phyloP scores from a whole-genome alignment of 2,797 vertebrate species.

The Semotilus atromaculatus region DNA sequence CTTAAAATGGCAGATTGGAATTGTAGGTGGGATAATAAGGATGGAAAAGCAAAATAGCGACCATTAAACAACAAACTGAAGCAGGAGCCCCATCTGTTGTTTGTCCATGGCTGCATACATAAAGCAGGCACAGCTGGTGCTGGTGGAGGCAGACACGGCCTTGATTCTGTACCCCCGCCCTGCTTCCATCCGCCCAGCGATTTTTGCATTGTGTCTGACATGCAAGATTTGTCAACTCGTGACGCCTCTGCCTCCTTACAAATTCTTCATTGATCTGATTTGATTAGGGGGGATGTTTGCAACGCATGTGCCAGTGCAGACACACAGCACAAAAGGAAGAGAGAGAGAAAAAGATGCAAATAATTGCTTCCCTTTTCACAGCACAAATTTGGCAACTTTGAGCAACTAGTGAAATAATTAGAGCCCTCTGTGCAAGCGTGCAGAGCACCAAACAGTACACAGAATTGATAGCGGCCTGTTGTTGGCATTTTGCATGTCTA shows the following conservation, averaged over 20 bases:
- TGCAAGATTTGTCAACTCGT: constrained; percentile 46
- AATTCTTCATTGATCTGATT: constrained; percentile 42
- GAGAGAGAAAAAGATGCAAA: constrained; percentile 11
- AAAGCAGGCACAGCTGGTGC: constrained; percentile 64
- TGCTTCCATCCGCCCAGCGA: constrained; percentile 18
- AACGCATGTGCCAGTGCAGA: constrained; percentile 5
- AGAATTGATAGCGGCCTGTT: constrained; percentile 41
- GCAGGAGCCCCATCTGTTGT: constrained; percentile 65
- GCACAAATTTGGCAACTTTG: constrained; percentile 37
- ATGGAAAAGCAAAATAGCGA: constrained; percentile 51
- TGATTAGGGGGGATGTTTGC: constrained; percentile 43
- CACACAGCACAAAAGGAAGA: not conserved
- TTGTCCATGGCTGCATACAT: constrained; percentile 59
- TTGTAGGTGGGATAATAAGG: constrained; percentile 50
- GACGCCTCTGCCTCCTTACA: constrained; percentile 21
- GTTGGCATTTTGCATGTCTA: constrained; percentile 44
- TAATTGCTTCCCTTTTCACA: constrained; percentile 37
- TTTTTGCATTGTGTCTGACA: constrained; percentile 37
- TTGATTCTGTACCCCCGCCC: constrained; percentile 30
- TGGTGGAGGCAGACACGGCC: constrained; percentile 47
- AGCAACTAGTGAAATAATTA: constrained; percentile 35
- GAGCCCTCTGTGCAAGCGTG: constrained; percentile 17
- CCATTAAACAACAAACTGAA: constrained; percentile 64
- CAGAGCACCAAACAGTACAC: constrained; percentile 17
- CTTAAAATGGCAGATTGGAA: constrained; percentile 18